Base-by-base conservation (phyloP, 2,113 vertebrate genomes). In the Chrysemys picta region DNA sequence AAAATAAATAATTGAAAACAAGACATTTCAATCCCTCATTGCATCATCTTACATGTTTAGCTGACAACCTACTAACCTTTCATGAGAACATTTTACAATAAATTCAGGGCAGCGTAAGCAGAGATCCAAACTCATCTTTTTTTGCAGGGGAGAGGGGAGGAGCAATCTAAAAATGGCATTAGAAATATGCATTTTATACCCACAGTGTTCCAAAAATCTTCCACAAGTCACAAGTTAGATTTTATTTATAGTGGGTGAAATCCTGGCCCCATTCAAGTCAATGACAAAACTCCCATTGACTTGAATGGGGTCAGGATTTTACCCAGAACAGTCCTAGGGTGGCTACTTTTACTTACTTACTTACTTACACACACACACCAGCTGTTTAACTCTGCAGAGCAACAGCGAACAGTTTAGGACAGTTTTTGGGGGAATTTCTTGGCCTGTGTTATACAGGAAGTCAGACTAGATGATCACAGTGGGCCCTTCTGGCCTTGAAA, bases 81-180 rank as follows among this genome's bases (percentile, higher is more conserved):
- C 96, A 97, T 96, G 96, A 96, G 96, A 97, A 96, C 93, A 94
- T 96, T 97, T 97, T 96, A 95, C 93, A 93, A 84, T 95, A 97
- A 97, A 97, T 96, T 93, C 93, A 90, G 85, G 82, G 94, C 95
- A 90, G 95, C 93, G 88, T 95, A 96, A 96, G 94, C 95, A 96
- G 93, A 97, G 96, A 95, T 96, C 92, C 92, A 97, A 97, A 97
- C 95, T 96, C 82, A 91, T 97, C 88, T 96, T 90, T 90, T 50
- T 8, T 35, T 21, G 19, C 93, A 87, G 89, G 93, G 76, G 0
- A 0, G 76, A 24, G 78, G 10, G 42, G 27, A 80, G 87, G 79
- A 79, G 90, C 84, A 50, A 12, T 81, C 93, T 91, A 91, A 97
- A 97, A 95, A 89, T 84, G 75, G 89, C 93, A 94, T 38, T 93